phyloP scores from a whole-genome alignment of 30 jellyfish, hydroid and myxozoan species.

The Aurelia sp. region DNA sequence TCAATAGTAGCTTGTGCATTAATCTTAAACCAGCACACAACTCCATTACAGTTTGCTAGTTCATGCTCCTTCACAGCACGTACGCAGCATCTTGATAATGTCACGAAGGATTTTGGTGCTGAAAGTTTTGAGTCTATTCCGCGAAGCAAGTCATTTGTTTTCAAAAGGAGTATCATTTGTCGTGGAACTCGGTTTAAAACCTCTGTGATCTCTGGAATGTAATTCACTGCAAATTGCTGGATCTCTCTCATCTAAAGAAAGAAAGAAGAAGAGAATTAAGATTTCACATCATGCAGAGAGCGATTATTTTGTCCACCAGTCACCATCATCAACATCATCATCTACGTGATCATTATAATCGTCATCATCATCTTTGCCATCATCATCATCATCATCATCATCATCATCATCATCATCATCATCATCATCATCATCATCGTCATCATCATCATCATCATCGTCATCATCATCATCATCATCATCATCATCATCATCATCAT shows the following conservation, averaged over 20 bases:
- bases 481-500: no score
- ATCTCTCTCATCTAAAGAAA: slow-evolving; percentile 71
- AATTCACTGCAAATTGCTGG: slow-evolving; percentile 70
- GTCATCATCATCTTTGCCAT: no score
- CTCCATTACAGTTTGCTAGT: slow-evolving; percentile 34
- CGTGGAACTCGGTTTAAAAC: slow-evolving; percentile 86
- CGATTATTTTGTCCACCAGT: no score
- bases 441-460: no score
- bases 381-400: no score
- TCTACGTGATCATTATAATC: no score
- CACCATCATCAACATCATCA: no score
- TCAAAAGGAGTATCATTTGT: slow-evolving; percentile 85
- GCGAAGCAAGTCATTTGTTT: slow-evolving; percentile 91
- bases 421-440: no score
- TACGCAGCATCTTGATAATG: slow-evolving; percentile 87
- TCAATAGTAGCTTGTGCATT: slow-evolving; percentile 52
- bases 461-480: no score
- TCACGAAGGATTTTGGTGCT: slow-evolving; percentile 73
- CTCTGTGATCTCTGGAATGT: slow-evolving; percentile 86
- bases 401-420: no score
- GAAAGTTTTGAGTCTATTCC: slow-evolving; percentile 85
- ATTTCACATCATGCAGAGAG: no score
- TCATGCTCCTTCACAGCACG: slow-evolving; percentile 79
- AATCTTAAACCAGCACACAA: slow-evolving; percentile 18
- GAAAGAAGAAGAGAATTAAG: no score